Evolutionary conservation across 64 coral and sea anemone species (phyloP).

Genomic region (Dendronephthya gigantea): DNA sequence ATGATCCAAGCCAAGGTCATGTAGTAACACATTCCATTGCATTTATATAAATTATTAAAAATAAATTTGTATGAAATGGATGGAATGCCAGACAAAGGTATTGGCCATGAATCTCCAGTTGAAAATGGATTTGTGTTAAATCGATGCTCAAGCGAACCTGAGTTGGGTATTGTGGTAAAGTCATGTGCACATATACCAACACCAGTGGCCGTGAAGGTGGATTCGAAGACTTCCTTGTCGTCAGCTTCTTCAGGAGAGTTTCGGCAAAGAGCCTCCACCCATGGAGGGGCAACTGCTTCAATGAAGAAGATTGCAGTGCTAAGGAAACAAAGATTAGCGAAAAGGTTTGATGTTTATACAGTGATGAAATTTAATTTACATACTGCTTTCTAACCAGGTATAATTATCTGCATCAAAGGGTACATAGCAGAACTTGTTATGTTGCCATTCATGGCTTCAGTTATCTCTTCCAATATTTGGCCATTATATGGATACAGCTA

Average conservation of each 20-base stretch:
- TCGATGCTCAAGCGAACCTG: not conserved
- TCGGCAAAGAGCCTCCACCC: not conserved
- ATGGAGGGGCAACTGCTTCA: not conserved
- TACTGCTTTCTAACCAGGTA: too few species aligned
- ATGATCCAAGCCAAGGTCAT: too few species aligned
- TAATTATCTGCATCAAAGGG: too few species aligned
- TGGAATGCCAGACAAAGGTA: not conserved
- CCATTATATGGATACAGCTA: too few species aligned
- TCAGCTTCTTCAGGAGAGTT: not conserved
- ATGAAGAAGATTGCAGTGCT: not conserved
- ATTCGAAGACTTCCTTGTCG: not conserved
- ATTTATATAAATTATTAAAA: not conserved
- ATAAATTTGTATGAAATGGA: not conserved
- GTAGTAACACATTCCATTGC: too few species aligned
- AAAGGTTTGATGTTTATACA: not conserved
- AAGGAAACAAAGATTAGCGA: not conserved
- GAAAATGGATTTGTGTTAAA: not conserved
- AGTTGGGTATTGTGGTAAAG: conserved; percentile 9
- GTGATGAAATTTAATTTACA: too few species aligned
- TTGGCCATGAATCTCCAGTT: not conserved
- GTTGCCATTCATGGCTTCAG: too few species aligned
- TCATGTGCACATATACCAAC: not conserved
- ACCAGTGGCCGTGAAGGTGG: not conserved
- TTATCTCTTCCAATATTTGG: too few species aligned
- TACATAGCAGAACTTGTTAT: too few species aligned